Evolutionary conservation across 1,140 invertebrate species (phyloP).

Genomic region (Zaprionus kolodkinae): DNA sequence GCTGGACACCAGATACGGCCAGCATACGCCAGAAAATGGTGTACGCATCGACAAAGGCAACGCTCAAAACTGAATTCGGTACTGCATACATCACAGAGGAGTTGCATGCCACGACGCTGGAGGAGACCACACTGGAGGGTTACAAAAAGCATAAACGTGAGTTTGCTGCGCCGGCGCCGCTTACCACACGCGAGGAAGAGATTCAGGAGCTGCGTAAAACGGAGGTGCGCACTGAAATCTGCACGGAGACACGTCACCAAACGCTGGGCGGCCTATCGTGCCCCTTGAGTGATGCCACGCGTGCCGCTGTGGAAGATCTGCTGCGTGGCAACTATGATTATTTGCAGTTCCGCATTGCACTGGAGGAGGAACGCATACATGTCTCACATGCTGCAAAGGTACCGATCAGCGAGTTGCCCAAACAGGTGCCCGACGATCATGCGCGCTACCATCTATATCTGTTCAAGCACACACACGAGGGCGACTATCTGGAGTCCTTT

Average conservation of each 20-base stretch:
- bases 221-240: conserved; percentile 91
- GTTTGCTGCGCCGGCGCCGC: conserved; percentile 92
- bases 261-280: conserved; percentile 96
- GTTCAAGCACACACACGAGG: conserved; percentile 96
- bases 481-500: conserved; percentile 93
- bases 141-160: conserved; percentile 92
- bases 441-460: conserved; percentile 96
- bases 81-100: conserved; percentile 92
- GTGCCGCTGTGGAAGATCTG: conserved; percentile 89
- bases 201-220: conserved; percentile 91
- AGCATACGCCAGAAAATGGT: conserved; percentile 98
- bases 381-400: conserved; percentile 88
- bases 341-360: conserved; percentile 91
- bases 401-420: conserved; percentile 88
- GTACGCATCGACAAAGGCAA: conserved; percentile 99
- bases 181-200: conserved; percentile 96
- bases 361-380: conserved; percentile 77
- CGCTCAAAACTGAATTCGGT: conserved; percentile 97
- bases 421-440: conserved; percentile 91
- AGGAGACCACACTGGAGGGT: conserved; percentile 92
- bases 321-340: conserved; percentile 89
- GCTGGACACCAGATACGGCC: conserved; percentile 96
- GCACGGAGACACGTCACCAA: conserved; percentile 94
- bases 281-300: conserved; percentile 93
- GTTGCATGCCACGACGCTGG: conserved; percentile 85